These are phyloP conservation scores for Tortrix viridana DNA, from an alignment of 2,888 invertebrate genomes.

Conservation along the genomic window DNA sequence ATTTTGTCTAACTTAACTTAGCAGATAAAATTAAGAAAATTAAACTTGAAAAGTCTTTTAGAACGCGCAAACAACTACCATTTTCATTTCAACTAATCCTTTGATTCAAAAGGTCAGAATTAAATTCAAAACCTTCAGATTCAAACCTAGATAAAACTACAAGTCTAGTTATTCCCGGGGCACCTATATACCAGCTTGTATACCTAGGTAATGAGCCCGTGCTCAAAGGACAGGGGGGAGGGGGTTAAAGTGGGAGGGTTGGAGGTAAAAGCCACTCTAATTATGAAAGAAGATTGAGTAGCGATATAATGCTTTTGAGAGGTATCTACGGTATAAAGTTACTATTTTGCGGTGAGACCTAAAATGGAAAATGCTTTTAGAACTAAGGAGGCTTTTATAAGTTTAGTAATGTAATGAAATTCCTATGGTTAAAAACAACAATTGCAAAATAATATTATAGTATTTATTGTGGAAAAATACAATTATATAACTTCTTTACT, in stretches of 20 bases:
- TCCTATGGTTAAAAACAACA: no score
- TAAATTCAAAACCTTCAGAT: slow-evolving; percentile 29
- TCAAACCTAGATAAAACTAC: slow-evolving; percentile 34
- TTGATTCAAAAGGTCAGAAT: slow-evolving; percentile 15
- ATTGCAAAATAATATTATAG: no score
- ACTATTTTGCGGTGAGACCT: slow-evolving; percentile 15
- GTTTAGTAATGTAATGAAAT: no score
- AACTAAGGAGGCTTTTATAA: neutral
- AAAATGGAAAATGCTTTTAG: slow-evolving; percentile 16
- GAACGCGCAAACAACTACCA: slow-evolving; percentile 3
- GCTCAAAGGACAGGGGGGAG: slow-evolving; percentile 57
- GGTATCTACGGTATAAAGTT: slow-evolving; percentile 29
- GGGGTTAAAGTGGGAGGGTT: slow-evolving; percentile 43
- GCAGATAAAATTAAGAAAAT: neutral
- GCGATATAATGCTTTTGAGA: slow-evolving; percentile 54
- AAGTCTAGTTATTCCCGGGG: slow-evolving; percentile 36
- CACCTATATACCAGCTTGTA: slow-evolving; percentile 48
- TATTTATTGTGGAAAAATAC: no score
- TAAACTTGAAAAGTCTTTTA: neutral
- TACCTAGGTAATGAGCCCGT: slow-evolving; percentile 73
- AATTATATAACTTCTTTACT: no score
- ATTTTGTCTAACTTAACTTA: no score
- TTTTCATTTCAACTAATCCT: slow-evolving; percentile 16
- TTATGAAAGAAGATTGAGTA: slow-evolving; percentile 82
- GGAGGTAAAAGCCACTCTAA: slow-evolving; percentile 75